phyloP scores from a whole-genome alignment of 2,888 invertebrate species.

The Mesorhabditis belari region DNA sequence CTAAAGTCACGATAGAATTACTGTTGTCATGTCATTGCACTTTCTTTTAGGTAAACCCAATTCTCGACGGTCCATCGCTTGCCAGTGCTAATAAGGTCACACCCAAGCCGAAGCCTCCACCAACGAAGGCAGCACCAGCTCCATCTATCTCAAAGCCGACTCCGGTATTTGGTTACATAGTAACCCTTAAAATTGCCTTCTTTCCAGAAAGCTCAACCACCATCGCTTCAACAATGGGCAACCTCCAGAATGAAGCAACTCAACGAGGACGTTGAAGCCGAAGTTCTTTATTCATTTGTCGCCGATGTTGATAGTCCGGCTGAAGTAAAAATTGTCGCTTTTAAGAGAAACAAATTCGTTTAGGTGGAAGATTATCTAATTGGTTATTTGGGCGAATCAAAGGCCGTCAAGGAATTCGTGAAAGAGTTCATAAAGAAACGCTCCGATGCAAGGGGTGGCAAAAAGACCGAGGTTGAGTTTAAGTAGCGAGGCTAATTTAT shows the following conservation, averaged over 20 bases:
- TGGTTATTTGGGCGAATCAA: conserved; percentile 43
- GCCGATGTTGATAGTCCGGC: neutral
- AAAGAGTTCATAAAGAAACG: conserved; percentile 46
- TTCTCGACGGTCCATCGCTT: conserved; percentile 29
- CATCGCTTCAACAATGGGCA: conserved; percentile 18
- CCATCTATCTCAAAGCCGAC: neutral
- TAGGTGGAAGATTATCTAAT: conserved; percentile 49
- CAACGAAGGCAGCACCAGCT: conserved; percentile 3
- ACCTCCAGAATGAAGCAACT: conserved; percentile 26
- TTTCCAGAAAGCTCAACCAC: conserved; percentile 1
- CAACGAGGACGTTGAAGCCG: conserved; percentile 30
- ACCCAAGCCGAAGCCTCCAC: conserved; percentile 3
- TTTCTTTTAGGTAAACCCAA: conserved; percentile 11
- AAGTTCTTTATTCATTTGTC: conserved; percentile 24
- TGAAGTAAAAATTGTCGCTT: conserved; percentile 2
- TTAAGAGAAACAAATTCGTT: neutral
- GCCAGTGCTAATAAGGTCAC: conserved; percentile 17
- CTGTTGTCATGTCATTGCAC: neutral
- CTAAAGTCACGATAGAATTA: neutral
- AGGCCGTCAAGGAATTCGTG: conserved; percentile 43
- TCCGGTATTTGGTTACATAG: too few species aligned
- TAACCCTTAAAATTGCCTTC: neutral
- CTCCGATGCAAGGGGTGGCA: conserved; percentile 31
- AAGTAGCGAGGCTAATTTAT: conserved; percentile 2
- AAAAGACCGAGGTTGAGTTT: conserved; percentile 16